phyloP scores from a whole-genome alignment of 2,888 invertebrate species.

The Sinotaia quadrata region DNA sequence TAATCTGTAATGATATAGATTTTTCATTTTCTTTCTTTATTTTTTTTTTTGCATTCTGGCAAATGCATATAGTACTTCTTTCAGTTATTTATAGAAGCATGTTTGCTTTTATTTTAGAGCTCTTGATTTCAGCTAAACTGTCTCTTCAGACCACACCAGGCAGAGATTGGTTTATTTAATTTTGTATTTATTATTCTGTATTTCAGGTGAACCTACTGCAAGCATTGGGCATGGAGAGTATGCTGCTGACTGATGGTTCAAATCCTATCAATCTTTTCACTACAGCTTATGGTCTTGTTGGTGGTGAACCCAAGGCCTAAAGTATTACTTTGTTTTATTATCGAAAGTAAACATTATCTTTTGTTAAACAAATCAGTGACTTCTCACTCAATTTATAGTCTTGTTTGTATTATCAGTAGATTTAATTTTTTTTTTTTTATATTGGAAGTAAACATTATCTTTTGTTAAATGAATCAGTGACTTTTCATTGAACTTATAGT shows the following conservation, averaged over 20 bases:
- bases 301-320: neutral
- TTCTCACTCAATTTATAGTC: no score
- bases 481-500: no score
- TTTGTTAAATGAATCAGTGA: no score
- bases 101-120: neutral
- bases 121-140: neutral
- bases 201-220: conserved; percentile 60
- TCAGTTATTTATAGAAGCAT: neutral
- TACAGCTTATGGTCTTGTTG: conserved; percentile 60
- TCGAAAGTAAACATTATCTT: no score
- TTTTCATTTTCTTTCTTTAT: no score
- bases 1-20: no score
- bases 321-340: no score
- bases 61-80: neutral
- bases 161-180: neutral
- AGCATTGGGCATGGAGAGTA: conserved; percentile 59
- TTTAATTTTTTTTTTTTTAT: no score
- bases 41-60: no score
- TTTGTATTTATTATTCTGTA: conserved; percentile 13
- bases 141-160: neutral
- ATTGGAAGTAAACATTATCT: no score
- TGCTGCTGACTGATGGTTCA: conserved; percentile 64
- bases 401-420: no score
- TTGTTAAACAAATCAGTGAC: no score
- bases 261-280: conserved; percentile 66